Conservation (phyloP, 2,888 invertebrate genomes). For the Thyatira batis region DNA sequence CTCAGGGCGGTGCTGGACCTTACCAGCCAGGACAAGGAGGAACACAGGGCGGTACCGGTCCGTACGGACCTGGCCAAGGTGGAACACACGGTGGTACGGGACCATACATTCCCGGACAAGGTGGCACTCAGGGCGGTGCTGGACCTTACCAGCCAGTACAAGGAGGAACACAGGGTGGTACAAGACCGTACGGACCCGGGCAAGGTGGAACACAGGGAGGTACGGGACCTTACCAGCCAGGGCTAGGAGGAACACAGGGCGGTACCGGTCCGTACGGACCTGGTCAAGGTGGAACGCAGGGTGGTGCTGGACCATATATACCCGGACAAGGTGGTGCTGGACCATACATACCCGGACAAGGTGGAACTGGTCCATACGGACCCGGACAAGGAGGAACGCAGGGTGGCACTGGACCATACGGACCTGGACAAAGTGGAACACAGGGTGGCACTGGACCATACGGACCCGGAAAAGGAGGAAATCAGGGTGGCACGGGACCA, state of each 20-base stretch:
- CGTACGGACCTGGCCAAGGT: constrained; percentile 6
- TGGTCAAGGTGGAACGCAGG: neutral
- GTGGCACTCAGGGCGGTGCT: neutral
- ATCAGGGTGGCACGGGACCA: neutral
- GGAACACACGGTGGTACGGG: neutral
- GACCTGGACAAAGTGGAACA: neutral
- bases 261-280: neutral
- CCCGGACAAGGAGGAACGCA: neutral
- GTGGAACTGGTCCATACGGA: neutral
- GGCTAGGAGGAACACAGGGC: neutral
- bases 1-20: neutral
- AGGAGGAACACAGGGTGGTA: neutral
- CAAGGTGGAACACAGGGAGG: neutral
- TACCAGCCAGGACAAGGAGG: constrained; percentile 5
- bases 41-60: neutral
- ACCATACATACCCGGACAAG: neutral
- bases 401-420: neutral
- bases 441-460: neutral
- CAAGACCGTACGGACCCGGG: neutral
- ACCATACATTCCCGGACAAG: constrained; percentile 3
- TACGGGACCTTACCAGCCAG: neutral
- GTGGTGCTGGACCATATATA: neutral
- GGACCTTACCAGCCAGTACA: neutral
- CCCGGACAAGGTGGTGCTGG: neutral
- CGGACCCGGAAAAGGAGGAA: neutral